Evolutionary conservation across 2,888 invertebrate species (phyloP).

Genomic region (Yponomeuta malinellus): DNA sequence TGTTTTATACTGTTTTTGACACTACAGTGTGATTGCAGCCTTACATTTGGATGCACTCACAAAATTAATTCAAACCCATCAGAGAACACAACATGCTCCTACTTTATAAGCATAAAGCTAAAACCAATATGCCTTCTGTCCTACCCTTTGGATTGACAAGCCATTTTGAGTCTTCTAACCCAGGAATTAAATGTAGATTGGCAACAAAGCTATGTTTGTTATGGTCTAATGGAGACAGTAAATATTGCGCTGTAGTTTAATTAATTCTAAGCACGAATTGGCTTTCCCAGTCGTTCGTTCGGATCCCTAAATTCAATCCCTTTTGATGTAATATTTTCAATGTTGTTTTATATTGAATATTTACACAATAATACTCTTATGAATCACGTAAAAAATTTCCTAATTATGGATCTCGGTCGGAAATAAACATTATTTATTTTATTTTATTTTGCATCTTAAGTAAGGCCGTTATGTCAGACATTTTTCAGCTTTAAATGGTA

Average conservation of each 20-base stretch:
- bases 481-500: no score
- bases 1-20: neutral
- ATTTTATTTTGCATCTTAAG: no score
- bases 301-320: no score
- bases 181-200: neutral
- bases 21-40: neutral
- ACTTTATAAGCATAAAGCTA: neutral
- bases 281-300: no score
- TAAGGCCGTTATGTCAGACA: no score
- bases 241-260: neutral
- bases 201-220: neutral
- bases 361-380: no score
- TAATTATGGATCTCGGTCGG: no score
- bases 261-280: neutral
- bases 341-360: no score
- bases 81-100: neutral
- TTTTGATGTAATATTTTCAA: no score
- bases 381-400: no score
- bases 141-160: neutral
- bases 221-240: neutral
- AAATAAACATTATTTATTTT: no score
- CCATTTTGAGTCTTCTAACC: neutral
- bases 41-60: neutral
- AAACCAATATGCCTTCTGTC: neutral
- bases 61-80: conserved; percentile 8